Evolutionary conservation across 2,888 invertebrate species (phyloP).

Genomic region (Habrosyne pyritoides): DNA sequence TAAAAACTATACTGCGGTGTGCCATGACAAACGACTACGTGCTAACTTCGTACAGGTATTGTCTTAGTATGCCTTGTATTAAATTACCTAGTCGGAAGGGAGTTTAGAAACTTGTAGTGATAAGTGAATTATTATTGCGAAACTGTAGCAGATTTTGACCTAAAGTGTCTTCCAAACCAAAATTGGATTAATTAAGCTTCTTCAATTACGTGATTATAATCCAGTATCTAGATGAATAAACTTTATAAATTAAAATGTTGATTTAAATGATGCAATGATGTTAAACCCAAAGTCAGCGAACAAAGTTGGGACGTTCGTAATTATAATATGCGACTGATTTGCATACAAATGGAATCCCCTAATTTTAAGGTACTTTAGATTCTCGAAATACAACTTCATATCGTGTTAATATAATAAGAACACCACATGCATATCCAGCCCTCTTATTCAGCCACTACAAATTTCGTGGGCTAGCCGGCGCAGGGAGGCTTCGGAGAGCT

Average conservation of each 20-base stretch:
- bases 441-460: too few species aligned
- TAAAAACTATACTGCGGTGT: constrained; percentile 23
- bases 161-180: neutral
- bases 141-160: neutral
- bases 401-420: neutral
- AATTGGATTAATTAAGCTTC: neutral
- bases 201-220: neutral
- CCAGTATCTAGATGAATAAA: neutral
- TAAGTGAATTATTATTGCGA: neutral
- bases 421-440: too few species aligned
- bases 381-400: neutral
- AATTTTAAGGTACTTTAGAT: neutral
- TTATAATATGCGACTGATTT: constrained; percentile 6
- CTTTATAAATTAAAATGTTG: neutral
- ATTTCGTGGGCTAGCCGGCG: too few species aligned
- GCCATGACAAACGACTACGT: constrained; percentile 29
- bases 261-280: neutral
- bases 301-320: neutral
- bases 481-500: too few species aligned
- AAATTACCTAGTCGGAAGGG: neutral
- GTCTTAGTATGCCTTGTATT: constrained; percentile 13
- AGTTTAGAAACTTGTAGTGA: constrained; percentile 1
- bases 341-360: constrained; percentile 4
- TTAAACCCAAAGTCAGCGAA: neutral
- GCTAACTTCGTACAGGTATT: constrained; percentile 27